These are phyloP conservation scores for Tetragonisca angustula DNA, from an alignment of 2,888 invertebrate genomes.

Conservation along the genomic window DNA sequence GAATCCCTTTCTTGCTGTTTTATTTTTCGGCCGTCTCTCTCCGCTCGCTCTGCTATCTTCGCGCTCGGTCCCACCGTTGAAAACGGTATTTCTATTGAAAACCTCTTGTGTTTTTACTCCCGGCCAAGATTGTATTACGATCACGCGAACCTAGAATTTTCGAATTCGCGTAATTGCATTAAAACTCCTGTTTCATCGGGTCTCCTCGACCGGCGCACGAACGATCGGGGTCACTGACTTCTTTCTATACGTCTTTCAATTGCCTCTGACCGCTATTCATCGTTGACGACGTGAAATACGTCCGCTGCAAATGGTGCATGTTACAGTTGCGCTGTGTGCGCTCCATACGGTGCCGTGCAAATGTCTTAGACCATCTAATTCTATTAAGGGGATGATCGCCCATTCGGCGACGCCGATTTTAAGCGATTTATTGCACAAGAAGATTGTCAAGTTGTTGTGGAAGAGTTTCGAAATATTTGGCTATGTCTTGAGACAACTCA, in stretches of 20 bases:
- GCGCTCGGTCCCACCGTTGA: not conserved
- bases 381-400: not conserved
- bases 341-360: not conserved
- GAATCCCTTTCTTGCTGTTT: slow-evolving; percentile 60
- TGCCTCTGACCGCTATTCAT: slow-evolving; percentile 15
- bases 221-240: slow-evolving; percentile 38
- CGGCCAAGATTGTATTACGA: not conserved
- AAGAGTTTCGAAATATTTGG: too few species aligned
- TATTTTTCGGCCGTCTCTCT: not conserved
- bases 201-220: not conserved
- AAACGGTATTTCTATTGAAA: not conserved
- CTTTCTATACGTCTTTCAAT: slow-evolving; percentile 36
- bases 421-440: too few species aligned
- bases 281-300: slow-evolving; percentile 19
- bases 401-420: too few species aligned
- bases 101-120: not conserved
- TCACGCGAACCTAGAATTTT: not conserved
- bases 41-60: not conserved
- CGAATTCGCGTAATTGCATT: slow-evolving; percentile 17
- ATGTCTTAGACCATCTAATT: not conserved
- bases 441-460: too few species aligned
- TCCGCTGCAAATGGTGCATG: slow-evolving; percentile 9
- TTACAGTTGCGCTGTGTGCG: not conserved
- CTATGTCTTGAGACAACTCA: too few species aligned
- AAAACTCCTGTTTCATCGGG: not conserved